A percentile compares a stretch with the other conserved stretches of the same genome.
Conservation (phyloP, 2,113 vertebrate species). For the Scortum barcoo region DNA sequence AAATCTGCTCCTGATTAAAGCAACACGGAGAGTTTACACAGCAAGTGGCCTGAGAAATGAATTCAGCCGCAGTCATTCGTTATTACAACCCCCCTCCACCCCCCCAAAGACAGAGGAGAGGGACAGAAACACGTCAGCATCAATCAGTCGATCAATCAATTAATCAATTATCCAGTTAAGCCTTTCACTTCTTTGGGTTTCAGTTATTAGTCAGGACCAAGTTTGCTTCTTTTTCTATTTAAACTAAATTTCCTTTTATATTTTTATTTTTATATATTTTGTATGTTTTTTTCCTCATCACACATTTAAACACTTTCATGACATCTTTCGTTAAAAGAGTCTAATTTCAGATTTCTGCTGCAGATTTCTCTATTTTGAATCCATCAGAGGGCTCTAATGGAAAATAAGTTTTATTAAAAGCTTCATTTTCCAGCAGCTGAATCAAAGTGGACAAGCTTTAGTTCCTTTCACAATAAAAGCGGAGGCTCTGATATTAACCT, state of each 20-base stretch:
- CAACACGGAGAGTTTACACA: slow-evolving; percentile 74
- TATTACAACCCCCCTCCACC: slow-evolving; percentile 21
- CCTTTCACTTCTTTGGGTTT: background rate
- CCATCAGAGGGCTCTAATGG: accelerated
- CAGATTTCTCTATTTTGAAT: background rate
- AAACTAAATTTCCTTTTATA: too few relatives aligned
- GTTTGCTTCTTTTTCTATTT: background rate
- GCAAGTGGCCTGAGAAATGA: slow-evolving; percentile 62
- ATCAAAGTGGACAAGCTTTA: background rate
- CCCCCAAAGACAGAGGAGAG: background rate
- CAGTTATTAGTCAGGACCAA: background rate
- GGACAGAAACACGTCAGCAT: background rate
- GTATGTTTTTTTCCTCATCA: too few relatives aligned
- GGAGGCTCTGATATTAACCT: background rate
- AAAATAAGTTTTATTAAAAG: background rate
- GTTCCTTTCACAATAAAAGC: background rate
- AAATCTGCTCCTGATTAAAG: slow-evolving; percentile 85
- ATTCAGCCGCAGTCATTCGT: slow-evolving; percentile 63
- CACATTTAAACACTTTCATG: background rate
- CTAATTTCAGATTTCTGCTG: background rate
- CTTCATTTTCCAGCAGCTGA: background rate
- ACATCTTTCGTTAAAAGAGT: background rate
- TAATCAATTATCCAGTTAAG: too few relatives aligned
- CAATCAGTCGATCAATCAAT: background rate
- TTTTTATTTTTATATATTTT: background rate